Evolutionary conservation across 1,140 invertebrate genomes (phyloP).

Genomic region (Drosophila equinoxialis): DNA sequence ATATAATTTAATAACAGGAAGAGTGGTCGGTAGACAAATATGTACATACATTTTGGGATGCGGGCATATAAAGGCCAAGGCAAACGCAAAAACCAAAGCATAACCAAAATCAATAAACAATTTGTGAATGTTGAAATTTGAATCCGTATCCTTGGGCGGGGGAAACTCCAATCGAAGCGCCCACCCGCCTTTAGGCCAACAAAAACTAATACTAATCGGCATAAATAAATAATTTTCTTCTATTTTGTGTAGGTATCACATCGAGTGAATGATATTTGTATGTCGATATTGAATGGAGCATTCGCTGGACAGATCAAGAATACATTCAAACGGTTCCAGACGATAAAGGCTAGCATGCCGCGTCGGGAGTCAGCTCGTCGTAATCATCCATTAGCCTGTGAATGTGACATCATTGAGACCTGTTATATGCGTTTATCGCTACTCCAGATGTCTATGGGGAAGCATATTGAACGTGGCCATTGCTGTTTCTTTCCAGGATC

Average conservation of each 20-base stretch:
- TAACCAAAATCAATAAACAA: constrained; percentile 18
- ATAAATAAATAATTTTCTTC: constrained; percentile 20
- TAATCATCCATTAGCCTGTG: constrained; percentile 92
- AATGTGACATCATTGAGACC: constrained; percentile 95
- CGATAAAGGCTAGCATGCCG: constrained; percentile 95
- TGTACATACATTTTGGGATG: constrained; percentile 38
- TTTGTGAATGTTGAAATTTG: constrained; percentile 30
- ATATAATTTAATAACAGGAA: constrained; percentile 67
- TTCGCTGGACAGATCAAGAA: constrained; percentile 91
- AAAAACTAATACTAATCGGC: neutral
- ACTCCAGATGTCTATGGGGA: constrained; percentile 95
- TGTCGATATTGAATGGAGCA: constrained; percentile 90
- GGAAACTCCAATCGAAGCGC: too few species aligned
- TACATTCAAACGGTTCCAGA: constrained; percentile 91
- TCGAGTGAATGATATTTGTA: constrained; percentile 90
- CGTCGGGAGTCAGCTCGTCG: constrained; percentile 92
- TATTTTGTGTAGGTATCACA: constrained; percentile 87
- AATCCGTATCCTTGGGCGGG: constrained; percentile 3
- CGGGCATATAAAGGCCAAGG: constrained; percentile 19
- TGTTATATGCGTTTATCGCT: constrained; percentile 93
- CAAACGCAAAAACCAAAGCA: constrained; percentile 16
- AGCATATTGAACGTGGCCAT: constrained; percentile 94
- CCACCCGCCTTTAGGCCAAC: neutral
- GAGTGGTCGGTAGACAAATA: constrained; percentile 3
- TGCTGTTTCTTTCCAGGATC: constrained; percentile 95